Conservation (phyloP, 2,797 vertebrate species). For the Buphagus erythrorhynchus region DNA sequence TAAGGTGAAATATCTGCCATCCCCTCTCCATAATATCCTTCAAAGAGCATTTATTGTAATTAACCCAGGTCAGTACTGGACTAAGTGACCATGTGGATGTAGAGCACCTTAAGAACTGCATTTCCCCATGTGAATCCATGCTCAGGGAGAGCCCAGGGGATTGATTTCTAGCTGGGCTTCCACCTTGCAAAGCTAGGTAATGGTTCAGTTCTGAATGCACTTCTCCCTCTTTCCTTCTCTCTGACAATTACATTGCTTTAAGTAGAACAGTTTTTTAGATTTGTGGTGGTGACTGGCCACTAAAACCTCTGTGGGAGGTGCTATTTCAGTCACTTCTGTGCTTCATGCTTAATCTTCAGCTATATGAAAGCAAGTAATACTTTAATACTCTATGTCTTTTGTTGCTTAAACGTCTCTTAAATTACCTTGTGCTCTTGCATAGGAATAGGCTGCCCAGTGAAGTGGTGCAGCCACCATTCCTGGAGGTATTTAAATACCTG, state of each 20-base stretch:
- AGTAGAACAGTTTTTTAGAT: neutral
- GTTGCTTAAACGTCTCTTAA: neutral
- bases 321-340: neutral
- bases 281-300: neutral
- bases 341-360: neutral
- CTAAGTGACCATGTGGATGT: neutral
- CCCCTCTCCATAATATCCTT: neutral
- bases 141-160: neutral
- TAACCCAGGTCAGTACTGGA: neutral
- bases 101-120: neutral
- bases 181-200: neutral
- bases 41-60: neutral
- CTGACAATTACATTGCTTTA: neutral
- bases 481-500: neutral
- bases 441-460: neutral
- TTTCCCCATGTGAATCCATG: neutral
- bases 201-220: neutral
- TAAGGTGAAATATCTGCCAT: neutral
- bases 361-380: neutral
- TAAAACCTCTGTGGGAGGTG: neutral
- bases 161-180: neutral
- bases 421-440: neutral
- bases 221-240: neutral
- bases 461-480: neutral
- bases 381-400: neutral